These are phyloP conservation scores for Leucoraja erinaceus DNA, from an alignment of 2,113 vertebrate species.

Conservation along the genomic window DNA sequence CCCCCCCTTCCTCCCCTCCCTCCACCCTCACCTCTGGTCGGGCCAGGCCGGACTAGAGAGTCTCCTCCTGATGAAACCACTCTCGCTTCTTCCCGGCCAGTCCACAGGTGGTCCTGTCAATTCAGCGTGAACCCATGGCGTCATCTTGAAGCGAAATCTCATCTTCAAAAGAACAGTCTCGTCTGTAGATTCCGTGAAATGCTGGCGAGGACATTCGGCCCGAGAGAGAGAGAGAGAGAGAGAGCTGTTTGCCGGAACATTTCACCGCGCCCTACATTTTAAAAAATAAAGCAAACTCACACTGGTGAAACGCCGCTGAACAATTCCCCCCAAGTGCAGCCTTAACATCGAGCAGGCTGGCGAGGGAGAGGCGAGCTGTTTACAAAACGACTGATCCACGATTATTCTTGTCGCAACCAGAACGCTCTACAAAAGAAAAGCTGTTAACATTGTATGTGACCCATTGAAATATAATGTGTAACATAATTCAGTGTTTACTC, in stretches of 20 bases:
- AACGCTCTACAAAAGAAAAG: background rate
- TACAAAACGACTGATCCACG: background rate
- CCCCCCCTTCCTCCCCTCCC: background rate
- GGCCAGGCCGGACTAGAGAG: background rate
- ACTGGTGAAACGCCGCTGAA: background rate
- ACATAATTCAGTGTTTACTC: background rate
- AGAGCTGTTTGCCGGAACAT: background rate
- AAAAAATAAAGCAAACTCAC: too few species aligned
- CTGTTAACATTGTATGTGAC: background rate
- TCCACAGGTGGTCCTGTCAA: slow-evolving; percentile 20
- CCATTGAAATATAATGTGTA: background rate
- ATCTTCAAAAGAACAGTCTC: slow-evolving; percentile 1
- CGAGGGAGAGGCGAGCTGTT: background rate
- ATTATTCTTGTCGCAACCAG: background rate
- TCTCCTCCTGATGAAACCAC: background rate
- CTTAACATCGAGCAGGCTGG: too few species aligned
- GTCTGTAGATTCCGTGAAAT: background rate
- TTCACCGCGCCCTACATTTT: background rate
- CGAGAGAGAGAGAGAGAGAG: background rate
- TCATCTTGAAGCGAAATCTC: slow-evolving; percentile 24
- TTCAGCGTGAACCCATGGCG: background rate
- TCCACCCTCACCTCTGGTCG: slow-evolving; percentile 2
- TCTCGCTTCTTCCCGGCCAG: background rate
- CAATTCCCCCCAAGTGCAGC: background rate
- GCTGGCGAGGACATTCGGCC: background rate